phyloP scores from a whole-genome alignment of 1,140 invertebrate genomes.

The Drusus annulatus region DNA sequence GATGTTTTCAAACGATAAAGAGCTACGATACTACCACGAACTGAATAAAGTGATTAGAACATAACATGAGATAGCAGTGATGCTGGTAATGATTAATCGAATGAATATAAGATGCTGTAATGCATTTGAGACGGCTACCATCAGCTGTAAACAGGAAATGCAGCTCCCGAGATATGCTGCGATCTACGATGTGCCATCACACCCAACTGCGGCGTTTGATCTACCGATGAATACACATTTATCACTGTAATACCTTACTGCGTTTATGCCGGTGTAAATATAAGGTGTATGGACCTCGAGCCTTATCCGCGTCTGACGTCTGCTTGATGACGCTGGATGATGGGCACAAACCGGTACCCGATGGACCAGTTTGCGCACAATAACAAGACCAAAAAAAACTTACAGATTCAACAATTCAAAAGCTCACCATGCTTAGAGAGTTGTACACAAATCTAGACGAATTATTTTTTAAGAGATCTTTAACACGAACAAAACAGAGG shows the following conservation, averaged over 20 bases:
- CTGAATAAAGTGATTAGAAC: too few relatives aligned
- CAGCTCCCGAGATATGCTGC: background rate
- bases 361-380: background rate
- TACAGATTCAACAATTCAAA: background rate
- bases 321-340: background rate
- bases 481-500: too few relatives aligned
- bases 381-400: background rate
- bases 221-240: background rate
- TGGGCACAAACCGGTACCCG: background rate
- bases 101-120: background rate
- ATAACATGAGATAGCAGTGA: too few relatives aligned
- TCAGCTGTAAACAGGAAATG: conserved; percentile 21
- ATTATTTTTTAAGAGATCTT: background rate
- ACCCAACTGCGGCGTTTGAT: conserved; percentile 5
- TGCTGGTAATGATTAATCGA: too few relatives aligned
- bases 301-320: background rate
- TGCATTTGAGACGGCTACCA: background rate
- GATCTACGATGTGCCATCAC: background rate
- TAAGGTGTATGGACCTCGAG: too few relatives aligned
- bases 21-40: too few relatives aligned
- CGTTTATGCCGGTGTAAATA: too few relatives aligned
- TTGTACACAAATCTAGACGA: background rate
- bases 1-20: too few relatives aligned
- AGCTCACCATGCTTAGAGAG: conserved; percentile 23
- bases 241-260: background rate